Percentiles rank a stretch among this genome's conserved stretches.
These are phyloP conservation scores for Agriopis aurantiaria DNA, from an alignment of 2,888 invertebrate genomes.

Conservation along the genomic window DNA sequence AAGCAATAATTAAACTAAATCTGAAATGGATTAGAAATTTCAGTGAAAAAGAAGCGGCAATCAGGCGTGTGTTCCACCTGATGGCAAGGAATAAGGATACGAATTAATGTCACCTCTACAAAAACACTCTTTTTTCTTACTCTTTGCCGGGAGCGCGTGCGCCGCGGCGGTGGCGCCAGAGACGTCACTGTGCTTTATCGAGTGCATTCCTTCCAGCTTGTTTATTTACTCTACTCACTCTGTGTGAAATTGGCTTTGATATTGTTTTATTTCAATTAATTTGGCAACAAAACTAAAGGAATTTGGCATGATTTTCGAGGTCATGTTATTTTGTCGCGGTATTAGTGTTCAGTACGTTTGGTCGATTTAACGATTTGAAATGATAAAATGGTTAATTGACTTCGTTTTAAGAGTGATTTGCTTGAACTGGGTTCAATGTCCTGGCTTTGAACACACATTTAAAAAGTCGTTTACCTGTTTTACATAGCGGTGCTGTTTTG, in stretches of 20 bases:
- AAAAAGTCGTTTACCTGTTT: too few relatives aligned
- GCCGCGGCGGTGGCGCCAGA: conserved; percentile 23
- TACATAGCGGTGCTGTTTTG: too few relatives aligned
- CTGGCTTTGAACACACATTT: neutral
- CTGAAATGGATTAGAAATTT: too few relatives aligned
- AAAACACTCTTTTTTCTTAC: conserved; percentile 29
- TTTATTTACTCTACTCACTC: conserved; percentile 42
- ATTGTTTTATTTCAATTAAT: conserved; percentile 33
- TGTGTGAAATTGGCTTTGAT: conserved; percentile 38
- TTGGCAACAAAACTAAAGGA: conserved; percentile 19
- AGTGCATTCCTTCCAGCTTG: conserved; percentile 42
- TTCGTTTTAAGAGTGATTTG: neutral
- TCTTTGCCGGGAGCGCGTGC: conserved; percentile 39
- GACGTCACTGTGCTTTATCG: conserved; percentile 42
- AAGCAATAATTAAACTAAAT: too few relatives aligned
- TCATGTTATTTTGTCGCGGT: neutral
- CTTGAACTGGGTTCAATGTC: neutral
- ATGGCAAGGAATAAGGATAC: too few relatives aligned
- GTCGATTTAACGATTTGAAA: neutral
- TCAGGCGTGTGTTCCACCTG: too few relatives aligned
- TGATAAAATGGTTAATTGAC: neutral
- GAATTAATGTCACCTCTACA: conserved; percentile 41
- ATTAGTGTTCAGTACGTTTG: neutral
- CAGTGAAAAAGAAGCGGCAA: too few relatives aligned
- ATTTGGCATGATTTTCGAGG: conserved; percentile 6